Percentiles rank a stretch among this genome's conserved stretches.
Evolutionary conservation across 2,888 invertebrate species (phyloP).

Genomic region (Ceriagrion tenellum): DNA sequence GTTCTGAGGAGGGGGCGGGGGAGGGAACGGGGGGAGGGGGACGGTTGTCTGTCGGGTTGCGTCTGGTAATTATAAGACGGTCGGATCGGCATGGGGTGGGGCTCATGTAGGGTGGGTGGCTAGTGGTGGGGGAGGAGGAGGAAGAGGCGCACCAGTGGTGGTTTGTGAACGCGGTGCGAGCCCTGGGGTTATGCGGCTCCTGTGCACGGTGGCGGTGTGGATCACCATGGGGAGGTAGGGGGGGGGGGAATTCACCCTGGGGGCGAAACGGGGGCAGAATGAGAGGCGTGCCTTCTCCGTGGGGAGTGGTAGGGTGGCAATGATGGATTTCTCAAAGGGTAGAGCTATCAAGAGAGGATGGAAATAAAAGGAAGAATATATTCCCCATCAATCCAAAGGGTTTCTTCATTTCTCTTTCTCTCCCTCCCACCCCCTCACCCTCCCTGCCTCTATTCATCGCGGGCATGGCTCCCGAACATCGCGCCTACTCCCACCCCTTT

Average conservation of each 20-base stretch:
- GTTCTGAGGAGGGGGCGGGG: not conserved
- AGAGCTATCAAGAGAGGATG: slow-evolving; percentile 53
- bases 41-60: slow-evolving; percentile 45
- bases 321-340: slow-evolving; percentile 56
- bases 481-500: slow-evolving; percentile 41
- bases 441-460: not conserved
- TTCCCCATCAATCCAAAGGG: slow-evolving; percentile 62
- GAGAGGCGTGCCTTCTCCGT: not conserved
- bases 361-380: slow-evolving; percentile 58
- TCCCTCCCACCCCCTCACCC: too few relatives aligned
- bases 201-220: slow-evolving; percentile 52
- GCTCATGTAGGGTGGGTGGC: not conserved
- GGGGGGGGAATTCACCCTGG: not conserved
- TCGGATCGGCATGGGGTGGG: not conserved
- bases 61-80: slow-evolving; percentile 48
- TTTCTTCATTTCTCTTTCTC: slow-evolving; percentile 34
- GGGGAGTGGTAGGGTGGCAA: slow-evolving; percentile 1
- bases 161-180: not conserved
- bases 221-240: not conserved
- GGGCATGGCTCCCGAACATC: not conserved
- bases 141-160: not conserved
- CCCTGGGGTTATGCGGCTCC: slow-evolving; percentile 45
- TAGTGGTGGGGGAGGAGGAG: not conserved
- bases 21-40: not conserved
- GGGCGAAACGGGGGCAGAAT: not conserved